Evolutionary conservation across 2,113 vertebrate genomes (phyloP), one percentile per base, ranked within the genome.

Genomic region (Procavia capensis): DNA sequence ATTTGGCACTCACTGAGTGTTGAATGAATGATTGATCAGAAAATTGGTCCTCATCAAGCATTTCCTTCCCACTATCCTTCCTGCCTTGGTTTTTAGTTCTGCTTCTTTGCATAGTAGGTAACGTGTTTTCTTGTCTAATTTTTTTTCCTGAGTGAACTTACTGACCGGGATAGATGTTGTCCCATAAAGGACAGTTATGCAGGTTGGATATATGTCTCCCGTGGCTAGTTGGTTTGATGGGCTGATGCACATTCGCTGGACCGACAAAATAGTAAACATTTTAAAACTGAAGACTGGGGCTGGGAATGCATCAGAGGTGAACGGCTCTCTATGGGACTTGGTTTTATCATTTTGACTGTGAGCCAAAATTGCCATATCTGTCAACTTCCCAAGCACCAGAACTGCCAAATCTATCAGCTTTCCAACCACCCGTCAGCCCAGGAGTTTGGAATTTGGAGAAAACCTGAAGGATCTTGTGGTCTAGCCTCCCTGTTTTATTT

Each of bases 271-370:
- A 20, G 41, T 57, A 34, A 91, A 20, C 31, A 17, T 91, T 47
- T 5, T 39, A 72, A 72, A 88, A 47, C 16, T 76, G 36, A 85
- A 95, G 54, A 34, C 14, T 7, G 17, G 47, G 10, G 4, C 5
- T 90, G 47, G 17, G n/a, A 45, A 16, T 63, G 36, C 78, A 57
- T 47, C 1, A 0, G 13, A 90, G 8, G 36, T 70, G 78, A 57
- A 20, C 75, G 27, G 19, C 25, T 39, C 20, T 13, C 20, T 39
- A 20, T 75, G n/a, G 68, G 43, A 24, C 25, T 88, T 45, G 50
- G 22, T 79, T 87, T 94, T 54, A 74, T 85, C 85, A 43, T 88
- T 82, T 88, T 81, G 41, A 81, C 74, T 64, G 5, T 85, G 89
- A 92, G 4, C 16, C n/a, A 47, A 41, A 78, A 13, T 90, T 89